Conservation (phyloP, 2,113 vertebrate species). For the Petromus typicus region DNA sequence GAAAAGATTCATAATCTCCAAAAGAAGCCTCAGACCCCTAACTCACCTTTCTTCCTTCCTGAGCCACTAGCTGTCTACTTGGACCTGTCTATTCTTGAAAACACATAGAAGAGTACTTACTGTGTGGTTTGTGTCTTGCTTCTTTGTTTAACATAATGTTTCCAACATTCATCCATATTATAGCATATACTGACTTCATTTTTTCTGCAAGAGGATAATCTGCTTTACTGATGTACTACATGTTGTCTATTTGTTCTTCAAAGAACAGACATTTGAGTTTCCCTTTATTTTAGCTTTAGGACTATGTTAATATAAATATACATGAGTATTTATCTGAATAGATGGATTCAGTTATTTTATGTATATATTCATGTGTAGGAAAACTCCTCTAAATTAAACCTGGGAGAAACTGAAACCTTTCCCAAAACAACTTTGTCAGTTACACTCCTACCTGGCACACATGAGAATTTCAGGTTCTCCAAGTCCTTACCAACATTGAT, state of each 20-base stretch:
- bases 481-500: neutral
- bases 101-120: neutral
- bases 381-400: neutral
- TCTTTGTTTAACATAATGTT: neutral
- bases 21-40: neutral
- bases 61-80: neutral
- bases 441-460: neutral
- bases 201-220: neutral
- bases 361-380: neutral
- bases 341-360: neutral
- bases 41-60: neutral
- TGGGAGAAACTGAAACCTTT: neutral
- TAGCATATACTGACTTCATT: neutral
- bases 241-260: neutral
- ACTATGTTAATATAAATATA: neutral
- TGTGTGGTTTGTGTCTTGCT: neutral
- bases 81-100: neutral
- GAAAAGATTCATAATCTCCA: neutral
- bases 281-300: neutral
- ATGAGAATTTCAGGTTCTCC: neutral
- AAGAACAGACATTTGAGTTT: neutral
- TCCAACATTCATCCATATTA: neutral
- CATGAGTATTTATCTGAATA: neutral
- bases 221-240: neutral
- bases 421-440: neutral